Conservation (phyloP, 2,888 invertebrate genomes). For the Copidosoma aretas region DNA sequence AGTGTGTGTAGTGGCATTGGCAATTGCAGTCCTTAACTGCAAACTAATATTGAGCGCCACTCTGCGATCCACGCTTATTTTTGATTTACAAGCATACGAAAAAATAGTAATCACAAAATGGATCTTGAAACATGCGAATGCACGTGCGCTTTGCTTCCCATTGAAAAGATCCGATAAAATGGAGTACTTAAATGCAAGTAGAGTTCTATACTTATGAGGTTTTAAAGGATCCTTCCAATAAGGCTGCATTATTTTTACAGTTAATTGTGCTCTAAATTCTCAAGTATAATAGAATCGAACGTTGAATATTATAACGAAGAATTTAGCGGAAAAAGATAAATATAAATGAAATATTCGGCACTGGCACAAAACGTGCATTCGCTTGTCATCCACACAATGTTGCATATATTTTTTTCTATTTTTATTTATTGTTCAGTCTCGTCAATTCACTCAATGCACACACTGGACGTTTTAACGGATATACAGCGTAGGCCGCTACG, state of each 20-base stretch:
- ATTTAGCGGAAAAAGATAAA: conserved; percentile 31
- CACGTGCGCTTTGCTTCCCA: conserved; percentile 5
- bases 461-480: conserved; percentile 48
- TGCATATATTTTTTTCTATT: conserved; percentile 13
- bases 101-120: conserved; percentile 7
- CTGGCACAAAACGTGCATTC: conserved; percentile 40
- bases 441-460: conserved; percentile 45
- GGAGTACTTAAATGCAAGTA: too few relatives aligned
- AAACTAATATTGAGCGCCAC: conserved; percentile 19
- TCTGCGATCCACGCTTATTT: conserved; percentile 37
- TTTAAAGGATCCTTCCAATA: too few relatives aligned
- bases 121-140: conserved; percentile 33
- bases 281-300: too few relatives aligned
- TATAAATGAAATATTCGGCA: conserved; percentile 26
- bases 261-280: too few relatives aligned
- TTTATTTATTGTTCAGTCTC: conserved; percentile 39
- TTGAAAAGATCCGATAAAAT: too few relatives aligned
- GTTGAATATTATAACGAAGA: too few relatives aligned
- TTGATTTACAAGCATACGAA: not conserved
- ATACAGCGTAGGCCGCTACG: conserved; percentile 52
- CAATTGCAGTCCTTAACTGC: conserved; percentile 34
- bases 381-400: conserved; percentile 24
- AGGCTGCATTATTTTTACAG: too few relatives aligned
- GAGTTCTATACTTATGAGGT: too few relatives aligned
- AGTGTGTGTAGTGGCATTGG: conserved; percentile 36